Conservation (phyloP, 1,140 invertebrate species). For the Muscidifurax raptorellus region DNA sequence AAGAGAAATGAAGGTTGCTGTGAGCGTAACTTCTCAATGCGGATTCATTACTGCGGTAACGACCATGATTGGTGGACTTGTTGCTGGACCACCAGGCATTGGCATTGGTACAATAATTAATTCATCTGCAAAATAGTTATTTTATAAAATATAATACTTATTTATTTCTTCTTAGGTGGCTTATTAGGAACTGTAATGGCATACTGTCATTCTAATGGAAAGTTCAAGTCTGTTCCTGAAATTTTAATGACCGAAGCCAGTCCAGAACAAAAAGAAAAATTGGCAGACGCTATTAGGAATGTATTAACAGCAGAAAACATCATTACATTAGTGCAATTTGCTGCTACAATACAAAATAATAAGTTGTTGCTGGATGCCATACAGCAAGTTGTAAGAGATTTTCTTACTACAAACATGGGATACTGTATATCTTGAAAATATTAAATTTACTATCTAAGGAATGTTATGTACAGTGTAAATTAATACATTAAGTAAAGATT, state of each 20-base stretch:
- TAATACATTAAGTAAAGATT: not conserved
- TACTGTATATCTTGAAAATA: constrained; percentile 20
- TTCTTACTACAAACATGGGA: constrained; percentile 34
- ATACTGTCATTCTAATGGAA: constrained; percentile 34
- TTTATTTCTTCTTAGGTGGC: constrained; percentile 37
- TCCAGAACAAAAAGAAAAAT: constrained; percentile 45
- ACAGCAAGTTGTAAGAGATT: constrained; percentile 24
- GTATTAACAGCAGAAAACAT: constrained; percentile 51
- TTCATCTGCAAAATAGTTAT: not conserved
- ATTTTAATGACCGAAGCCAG: constrained; percentile 49
- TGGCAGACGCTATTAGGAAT: constrained; percentile 39
- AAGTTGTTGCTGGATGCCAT: constrained; percentile 10
- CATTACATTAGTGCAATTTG: constrained; percentile 40
- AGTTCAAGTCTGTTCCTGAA: constrained; percentile 53
- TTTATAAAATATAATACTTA: not conserved
- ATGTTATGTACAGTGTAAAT: not conserved
- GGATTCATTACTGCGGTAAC: constrained; percentile 25
- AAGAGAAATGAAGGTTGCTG: constrained; percentile 45
- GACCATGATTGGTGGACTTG: constrained; percentile 17
- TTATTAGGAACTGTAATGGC: constrained; percentile 30
- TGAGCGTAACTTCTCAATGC: constrained; percentile 34
- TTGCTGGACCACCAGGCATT: constrained; percentile 46
- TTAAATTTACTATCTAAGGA: not conserved
- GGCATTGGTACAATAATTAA: constrained; percentile 20
- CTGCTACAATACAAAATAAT: constrained; percentile 21